Conservation (phyloP, 2,113 vertebrate species). For the Riparia riparia region DNA sequence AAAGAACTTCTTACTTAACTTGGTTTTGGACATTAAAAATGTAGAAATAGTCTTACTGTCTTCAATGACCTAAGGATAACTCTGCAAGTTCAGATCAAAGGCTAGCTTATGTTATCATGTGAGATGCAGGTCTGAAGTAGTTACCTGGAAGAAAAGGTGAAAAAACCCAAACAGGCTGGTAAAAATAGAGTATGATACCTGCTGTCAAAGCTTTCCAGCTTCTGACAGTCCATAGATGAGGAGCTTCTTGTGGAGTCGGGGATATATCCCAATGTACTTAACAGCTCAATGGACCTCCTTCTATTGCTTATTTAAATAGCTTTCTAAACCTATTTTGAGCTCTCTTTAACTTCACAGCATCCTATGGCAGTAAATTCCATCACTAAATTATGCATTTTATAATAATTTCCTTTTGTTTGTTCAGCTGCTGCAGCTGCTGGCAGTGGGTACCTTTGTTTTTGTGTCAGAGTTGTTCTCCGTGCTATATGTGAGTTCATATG, state of each 20-base stretch:
- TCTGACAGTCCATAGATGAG: neutral
- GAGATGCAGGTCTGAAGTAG: neutral
- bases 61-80: neutral
- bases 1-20: neutral
- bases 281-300: neutral
- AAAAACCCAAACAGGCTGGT: neutral
- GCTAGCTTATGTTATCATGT: neutral
- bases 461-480: neutral
- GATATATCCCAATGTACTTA: neutral
- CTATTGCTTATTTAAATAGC: neutral
- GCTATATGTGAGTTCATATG: accelerated
- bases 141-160: neutral
- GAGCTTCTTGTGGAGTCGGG: neutral
- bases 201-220: neutral
- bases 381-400: neutral
- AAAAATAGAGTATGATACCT: neutral
- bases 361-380: neutral
- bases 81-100: neutral
- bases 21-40: neutral
- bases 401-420: neutral
- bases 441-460: neutral
- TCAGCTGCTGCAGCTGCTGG: neutral
- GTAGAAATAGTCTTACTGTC: neutral
- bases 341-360: neutral
- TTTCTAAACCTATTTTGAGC: neutral